Evolutionary conservation across 2,797 vertebrate genomes (phyloP).

Genomic region (Etheostoma nigrum): DNA sequence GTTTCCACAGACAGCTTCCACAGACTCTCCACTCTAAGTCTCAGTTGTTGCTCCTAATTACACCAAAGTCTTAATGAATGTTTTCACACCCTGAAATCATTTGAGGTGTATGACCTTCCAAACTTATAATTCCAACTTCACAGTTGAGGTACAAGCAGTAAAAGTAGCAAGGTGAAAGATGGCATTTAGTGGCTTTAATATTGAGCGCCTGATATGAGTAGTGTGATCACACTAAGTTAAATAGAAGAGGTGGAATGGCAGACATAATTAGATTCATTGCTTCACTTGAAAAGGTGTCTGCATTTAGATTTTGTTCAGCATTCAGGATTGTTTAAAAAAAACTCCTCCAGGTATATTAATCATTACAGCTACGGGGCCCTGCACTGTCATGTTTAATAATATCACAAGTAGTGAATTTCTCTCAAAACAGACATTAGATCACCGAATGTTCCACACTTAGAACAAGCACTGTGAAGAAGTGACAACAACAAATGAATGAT

Average conservation of each 20-base stretch:
- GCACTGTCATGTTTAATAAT: slow-evolving; percentile 57
- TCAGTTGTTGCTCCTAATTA: slow-evolving; percentile 32
- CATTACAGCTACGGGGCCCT: slow-evolving; percentile 28
- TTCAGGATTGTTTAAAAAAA: slow-evolving; percentile 25
- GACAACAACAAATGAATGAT: slow-evolving; percentile 33
- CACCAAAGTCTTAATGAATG: slow-evolving; percentile 43
- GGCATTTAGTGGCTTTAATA: slow-evolving; percentile 44
- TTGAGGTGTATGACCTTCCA: slow-evolving; percentile 25
- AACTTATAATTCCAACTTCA: slow-evolving; percentile 18
- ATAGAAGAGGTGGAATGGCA: slow-evolving; percentile 34
- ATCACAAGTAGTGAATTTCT: slow-evolving; percentile 32
- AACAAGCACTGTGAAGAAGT: slow-evolving; percentile 23
- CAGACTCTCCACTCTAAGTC: neutral
- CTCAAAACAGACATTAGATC: slow-evolving; percentile 41
- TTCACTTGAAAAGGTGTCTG: slow-evolving; percentile 27
- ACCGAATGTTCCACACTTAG: slow-evolving; percentile 34
- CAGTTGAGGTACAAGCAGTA: slow-evolving; percentile 15
- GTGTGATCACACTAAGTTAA: slow-evolving; percentile 29
- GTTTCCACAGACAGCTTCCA: slow-evolving; percentile 37
- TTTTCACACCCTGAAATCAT: slow-evolving; percentile 40
- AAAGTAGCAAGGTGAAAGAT: slow-evolving; percentile 22
- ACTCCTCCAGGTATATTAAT: slow-evolving; percentile 38
- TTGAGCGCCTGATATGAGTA: slow-evolving; percentile 28
- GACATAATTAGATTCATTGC: slow-evolving; percentile 47
- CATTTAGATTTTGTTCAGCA: slow-evolving; percentile 16